Evolutionary conservation across 2,113 vertebrate genomes (phyloP), one percentile per base, ranked within the genome.

Genomic region (Orthonyx spaldingii): DNA sequence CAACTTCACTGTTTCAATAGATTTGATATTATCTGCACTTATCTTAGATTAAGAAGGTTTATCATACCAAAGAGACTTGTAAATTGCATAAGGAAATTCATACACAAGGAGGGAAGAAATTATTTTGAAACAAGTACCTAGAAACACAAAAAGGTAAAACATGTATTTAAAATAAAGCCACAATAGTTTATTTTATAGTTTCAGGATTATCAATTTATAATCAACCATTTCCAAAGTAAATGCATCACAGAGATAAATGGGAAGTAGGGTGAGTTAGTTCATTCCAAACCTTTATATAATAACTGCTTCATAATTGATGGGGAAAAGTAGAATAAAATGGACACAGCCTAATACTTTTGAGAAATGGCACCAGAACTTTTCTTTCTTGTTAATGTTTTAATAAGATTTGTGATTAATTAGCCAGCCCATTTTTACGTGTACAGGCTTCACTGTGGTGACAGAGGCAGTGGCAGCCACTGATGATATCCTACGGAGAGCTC

Each of bases 71-170:
- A 68, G n/a, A 41, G 9, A 2, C 44, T 93, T 89, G 19, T 56
- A 92, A 87, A 93, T 89, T 87, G 37, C 39, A 64, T 89, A 86
- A 92, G 56, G 49, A 97, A 97, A 93, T 90, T 96, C 71, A 64
- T 96, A 61, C 76, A 96, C 49, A 63, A 89, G 47, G 46, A 96
- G 19, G 57, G 82, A 71, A 46, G 46, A 89, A 93, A 57, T 91
- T 68, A 56, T 90, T 91, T 82, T 32, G 35, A 42, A 74, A 50
- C 17, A 75, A 12, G 44, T 93, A 74, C 79, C 60, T 95, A 94
- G 83, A 75, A 92, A 69, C 47, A 35, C 7, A 46, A 83, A 94
- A 71, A 91, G 10, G 37, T 76, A 92, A 94, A 95, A 86, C 39
- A 5, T 32, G 24, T 81, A 35, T 92, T 97, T 85, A 91, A 93